phyloP scores from a whole-genome alignment of 2,113 vertebrate species.

The Tretioscincus oriximinensis region DNA sequence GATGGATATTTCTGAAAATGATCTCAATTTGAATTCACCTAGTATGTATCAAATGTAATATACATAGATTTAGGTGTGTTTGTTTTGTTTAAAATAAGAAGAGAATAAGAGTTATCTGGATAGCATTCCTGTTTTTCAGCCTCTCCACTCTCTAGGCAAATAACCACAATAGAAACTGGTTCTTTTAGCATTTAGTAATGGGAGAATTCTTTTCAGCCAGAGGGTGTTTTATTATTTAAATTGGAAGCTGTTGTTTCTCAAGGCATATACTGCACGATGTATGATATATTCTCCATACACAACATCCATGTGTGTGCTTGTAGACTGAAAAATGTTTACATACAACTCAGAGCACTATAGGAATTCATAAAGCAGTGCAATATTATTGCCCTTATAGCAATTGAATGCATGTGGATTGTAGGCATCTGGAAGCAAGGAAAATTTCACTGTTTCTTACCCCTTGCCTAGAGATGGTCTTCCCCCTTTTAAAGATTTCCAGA shows the following conservation, averaged over 20 bases:
- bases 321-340: conserved; percentile 49
- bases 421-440: conserved; percentile 50
- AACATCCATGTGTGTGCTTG: conserved; percentile 61
- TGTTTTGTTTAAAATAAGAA: conserved; percentile 54
- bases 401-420: conserved; percentile 23
- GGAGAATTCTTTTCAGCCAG: conserved; percentile 81
- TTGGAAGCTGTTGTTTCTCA: conserved; percentile 73
- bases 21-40: conserved; percentile 76
- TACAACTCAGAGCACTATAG: conserved; percentile 42
- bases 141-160: conserved; percentile 67
- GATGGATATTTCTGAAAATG: conserved; percentile 79
- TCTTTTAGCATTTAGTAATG: conserved; percentile 77
- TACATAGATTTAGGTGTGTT: conserved; percentile 48
- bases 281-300: conserved; percentile 52
- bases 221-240: conserved; percentile 78
- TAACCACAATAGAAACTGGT: conserved; percentile 79
- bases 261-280: conserved; percentile 65
- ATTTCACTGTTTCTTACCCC: neutral
- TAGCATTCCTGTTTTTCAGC: conserved; percentile 37
- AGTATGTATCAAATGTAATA: conserved; percentile 70
- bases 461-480: neutral
- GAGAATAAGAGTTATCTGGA: conserved; percentile 66
- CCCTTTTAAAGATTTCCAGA: neutral
- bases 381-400: conserved; percentile 24
- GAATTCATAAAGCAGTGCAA: conserved; percentile 21